A percentile compares a stretch with the other conserved stretches of the same genome.
Evolutionary conservation across 2,113 vertebrate species (phyloP).

Genomic region (Meleagris gallopavo): DNA sequence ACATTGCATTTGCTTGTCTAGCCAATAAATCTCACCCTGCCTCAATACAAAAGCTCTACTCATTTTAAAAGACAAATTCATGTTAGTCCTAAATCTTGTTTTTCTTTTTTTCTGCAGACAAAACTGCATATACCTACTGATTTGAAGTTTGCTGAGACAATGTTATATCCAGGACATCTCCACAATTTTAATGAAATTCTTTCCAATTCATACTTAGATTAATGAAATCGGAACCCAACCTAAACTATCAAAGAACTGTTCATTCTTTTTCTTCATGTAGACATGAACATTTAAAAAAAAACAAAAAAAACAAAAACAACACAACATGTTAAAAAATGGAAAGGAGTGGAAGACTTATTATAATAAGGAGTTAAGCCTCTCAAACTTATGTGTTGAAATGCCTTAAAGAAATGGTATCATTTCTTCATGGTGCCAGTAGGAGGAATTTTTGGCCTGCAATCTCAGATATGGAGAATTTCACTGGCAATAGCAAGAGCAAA

Average conservation of each 20-base stretch:
- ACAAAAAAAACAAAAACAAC: not conserved
- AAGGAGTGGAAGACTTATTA: not conserved
- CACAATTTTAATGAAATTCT: not conserved
- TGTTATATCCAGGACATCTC: not conserved
- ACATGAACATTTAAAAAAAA: not conserved
- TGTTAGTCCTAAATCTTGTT: not conserved
- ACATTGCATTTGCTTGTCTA: not conserved
- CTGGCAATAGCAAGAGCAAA: not conserved
- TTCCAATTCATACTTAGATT: not conserved
- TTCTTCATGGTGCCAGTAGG: not conserved
- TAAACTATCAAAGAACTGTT: not conserved
- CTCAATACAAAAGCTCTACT: not conserved
- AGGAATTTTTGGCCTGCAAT: not conserved
- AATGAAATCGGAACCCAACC: not conserved
- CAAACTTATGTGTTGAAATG: not conserved
- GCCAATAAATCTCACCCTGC: not conserved
- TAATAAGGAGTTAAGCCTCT: not conserved
- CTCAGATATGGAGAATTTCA: not conserved
- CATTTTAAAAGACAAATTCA: not conserved
- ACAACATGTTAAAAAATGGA: not conserved
- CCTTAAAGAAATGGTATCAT: not conserved
- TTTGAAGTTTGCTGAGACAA: not conserved
- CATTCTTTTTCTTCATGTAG: not conserved
- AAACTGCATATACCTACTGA: not conserved
- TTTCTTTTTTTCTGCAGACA: not conserved